Conservation (phyloP, 1,140 invertebrate genomes). For the Formica selysi region DNA sequence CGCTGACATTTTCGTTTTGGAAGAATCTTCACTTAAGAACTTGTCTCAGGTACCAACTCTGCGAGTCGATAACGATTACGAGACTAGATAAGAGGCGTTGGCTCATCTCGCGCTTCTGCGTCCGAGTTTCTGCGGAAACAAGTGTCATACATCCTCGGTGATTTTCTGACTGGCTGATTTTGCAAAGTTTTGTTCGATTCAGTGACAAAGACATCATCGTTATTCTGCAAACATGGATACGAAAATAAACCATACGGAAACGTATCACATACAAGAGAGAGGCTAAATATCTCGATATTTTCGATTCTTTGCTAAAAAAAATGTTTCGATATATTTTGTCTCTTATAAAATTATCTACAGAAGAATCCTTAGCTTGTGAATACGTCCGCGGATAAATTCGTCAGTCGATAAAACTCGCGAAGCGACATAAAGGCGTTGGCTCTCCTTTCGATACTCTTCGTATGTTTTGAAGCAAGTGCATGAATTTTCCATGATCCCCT, state of each 20-base stretch:
- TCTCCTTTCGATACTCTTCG: constrained; percentile 27
- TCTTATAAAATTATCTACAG: not conserved
- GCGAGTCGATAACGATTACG: constrained; percentile 54
- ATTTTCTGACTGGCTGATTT: not conserved
- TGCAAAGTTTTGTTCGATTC: constrained; percentile 15
- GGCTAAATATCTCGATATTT: not conserved
- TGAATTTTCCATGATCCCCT: constrained; percentile 15
- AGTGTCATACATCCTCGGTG: not conserved
- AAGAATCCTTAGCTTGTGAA: not conserved
- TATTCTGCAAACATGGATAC: not conserved
- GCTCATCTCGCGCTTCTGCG: constrained; percentile 42
- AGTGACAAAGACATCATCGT: not conserved
- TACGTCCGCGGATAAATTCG: constrained; percentile 8
- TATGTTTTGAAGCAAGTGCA: constrained; percentile 21
- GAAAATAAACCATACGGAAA: not conserved
- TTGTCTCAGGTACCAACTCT: constrained; percentile 30
- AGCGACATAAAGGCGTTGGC: constrained; percentile 49
- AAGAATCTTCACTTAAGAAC: constrained; percentile 24
- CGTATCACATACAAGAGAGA: not conserved
- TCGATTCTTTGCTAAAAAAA: not conserved
- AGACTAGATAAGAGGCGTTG: constrained; percentile 43
- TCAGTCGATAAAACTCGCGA: constrained; percentile 24
- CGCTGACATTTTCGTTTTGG: not conserved
- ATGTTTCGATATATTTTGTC: not conserved
- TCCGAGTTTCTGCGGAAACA: not conserved